Evolutionary conservation across 2,113 vertebrate species (phyloP), one percentile per base, ranked within the genome.

Genomic region (Mesoclemmys tuberculata): DNA sequence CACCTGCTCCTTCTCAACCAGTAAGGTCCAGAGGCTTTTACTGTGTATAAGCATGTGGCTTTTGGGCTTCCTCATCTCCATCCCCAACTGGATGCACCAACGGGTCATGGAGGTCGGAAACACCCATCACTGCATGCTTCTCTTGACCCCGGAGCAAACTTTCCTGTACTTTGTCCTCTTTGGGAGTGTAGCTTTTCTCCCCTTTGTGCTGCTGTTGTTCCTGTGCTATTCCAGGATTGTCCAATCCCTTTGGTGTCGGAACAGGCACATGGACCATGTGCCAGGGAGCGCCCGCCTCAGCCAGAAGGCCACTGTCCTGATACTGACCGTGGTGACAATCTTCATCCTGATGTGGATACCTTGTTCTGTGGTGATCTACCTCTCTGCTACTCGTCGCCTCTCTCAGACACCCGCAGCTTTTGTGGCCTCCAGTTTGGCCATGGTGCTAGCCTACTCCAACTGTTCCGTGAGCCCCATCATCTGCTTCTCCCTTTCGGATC

Each of bases 401-500:
- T 91, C 93, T 2, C 58, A 64, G 80, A 93, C 52, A 0, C 56
- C 31, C 0, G 10, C 8, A 26, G n/a, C 79, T 10, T 93, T 87
- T 2, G 71, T 93, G 52, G 88, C 92, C 26, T 92, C 88, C 71
- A 88, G 90, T 61, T 74, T 91, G 77, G 90, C 91, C 21, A 87
- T 84, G 29, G 46, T 94, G 51, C 84, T 96, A n/a, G 90, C 90
- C 49, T 94, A 87, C 27, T 94, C 94, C 80, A 95, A 41, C 5
- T 80, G 95, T 21, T 83, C 93, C 0, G 29, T 96, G 52, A 94
- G 93, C 80, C 94, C 92, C 5, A 2, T 93, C 49, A 88, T 95
- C 79, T 94, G 93, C 86, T 95, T 96, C 81, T 95, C 35, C 55
- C 91, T 95, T 71, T 97, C 90, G 4, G 12, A n/a, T n/a, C 83